These are phyloP conservation scores for Strigamia crassipes DNA, from an alignment of 2,888 invertebrate genomes.

Conservation along the genomic window DNA sequence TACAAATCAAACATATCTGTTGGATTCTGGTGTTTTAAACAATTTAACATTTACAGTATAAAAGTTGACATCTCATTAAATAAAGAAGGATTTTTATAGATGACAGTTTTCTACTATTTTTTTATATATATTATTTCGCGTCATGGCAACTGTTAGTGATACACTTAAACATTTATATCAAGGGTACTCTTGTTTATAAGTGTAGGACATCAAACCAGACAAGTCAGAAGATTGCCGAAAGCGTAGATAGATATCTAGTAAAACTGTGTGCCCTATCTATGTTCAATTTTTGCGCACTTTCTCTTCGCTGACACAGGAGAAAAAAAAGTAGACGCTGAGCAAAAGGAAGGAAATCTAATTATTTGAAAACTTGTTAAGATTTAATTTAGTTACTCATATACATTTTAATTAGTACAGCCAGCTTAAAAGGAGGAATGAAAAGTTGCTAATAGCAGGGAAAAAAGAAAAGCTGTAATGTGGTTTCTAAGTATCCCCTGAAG, in stretches of 20 bases:
- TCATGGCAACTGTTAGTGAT: neutral
- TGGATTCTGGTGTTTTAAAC: neutral
- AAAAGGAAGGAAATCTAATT: neutral
- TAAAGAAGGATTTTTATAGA: neutral
- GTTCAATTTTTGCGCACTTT: neutral
- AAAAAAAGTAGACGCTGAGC: neutral
- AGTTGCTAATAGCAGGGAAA: neutral
- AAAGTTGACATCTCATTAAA: neutral
- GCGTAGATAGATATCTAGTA: neutral
- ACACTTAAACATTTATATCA: neutral
- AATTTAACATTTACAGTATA: neutral
- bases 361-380: neutral
- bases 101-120: neutral
- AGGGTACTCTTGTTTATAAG: neutral
- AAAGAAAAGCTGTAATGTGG: constrained; percentile 12
- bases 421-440: neutral
- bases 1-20: neutral
- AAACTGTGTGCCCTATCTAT: neutral
- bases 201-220: neutral
- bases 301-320: neutral
- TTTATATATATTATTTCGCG: neutral
- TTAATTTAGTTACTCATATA: constrained; percentile 12
- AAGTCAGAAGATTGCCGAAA: neutral
- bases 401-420: constrained; percentile 5
- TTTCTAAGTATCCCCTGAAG: neutral